These are phyloP conservation scores for Anneissia japonica DNA, from an alignment of 35 echinoderm and acorn worm species.

Conservation along the genomic window DNA sequence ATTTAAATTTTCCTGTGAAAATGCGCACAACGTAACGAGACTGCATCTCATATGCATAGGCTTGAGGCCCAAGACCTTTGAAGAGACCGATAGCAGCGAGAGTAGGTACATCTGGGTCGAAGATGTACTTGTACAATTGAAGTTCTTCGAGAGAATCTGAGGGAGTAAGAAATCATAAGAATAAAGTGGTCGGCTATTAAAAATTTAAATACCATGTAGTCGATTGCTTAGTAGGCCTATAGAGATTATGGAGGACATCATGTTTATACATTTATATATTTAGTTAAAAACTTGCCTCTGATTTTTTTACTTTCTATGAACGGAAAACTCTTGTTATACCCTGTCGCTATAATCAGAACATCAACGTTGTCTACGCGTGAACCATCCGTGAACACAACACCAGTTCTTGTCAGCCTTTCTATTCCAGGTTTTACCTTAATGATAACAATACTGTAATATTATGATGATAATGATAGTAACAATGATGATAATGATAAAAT, in stretches of 20 bases:
- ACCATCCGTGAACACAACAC: constrained; percentile 71
- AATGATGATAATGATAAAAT: too few relatives aligned
- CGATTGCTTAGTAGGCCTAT: not conserved
- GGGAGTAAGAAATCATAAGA: not conserved
- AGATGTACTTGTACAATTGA: constrained; percentile 81
- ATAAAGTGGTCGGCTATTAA: not conserved
- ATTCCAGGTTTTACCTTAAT: constrained; percentile 63
- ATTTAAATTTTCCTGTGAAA: constrained; percentile 38
- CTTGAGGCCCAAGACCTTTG: constrained; percentile 60
- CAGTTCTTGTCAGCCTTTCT: constrained; percentile 45
- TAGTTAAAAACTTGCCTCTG: constrained; percentile 30
- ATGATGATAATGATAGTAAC: too few relatives aligned
- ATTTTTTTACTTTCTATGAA: constrained; percentile 56
- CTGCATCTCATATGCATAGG: constrained; percentile 64
- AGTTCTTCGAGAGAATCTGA: constrained; percentile 52
- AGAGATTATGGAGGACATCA: not conserved
- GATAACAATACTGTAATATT: too few relatives aligned
- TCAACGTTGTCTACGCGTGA: constrained; percentile 54
- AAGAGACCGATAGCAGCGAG: constrained; percentile 60
- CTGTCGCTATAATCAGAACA: constrained; percentile 73
- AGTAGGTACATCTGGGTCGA: constrained; percentile 50
- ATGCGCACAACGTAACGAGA: constrained; percentile 65
- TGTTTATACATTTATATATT: not conserved
- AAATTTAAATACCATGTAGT: not conserved
- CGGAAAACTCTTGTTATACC: constrained; percentile 51